Percentiles rank a stretch among this genome's conserved stretches.
phyloP scores from a whole-genome alignment of 2,797 vertebrate genomes.

The Sciaenops ocellatus region DNA sequence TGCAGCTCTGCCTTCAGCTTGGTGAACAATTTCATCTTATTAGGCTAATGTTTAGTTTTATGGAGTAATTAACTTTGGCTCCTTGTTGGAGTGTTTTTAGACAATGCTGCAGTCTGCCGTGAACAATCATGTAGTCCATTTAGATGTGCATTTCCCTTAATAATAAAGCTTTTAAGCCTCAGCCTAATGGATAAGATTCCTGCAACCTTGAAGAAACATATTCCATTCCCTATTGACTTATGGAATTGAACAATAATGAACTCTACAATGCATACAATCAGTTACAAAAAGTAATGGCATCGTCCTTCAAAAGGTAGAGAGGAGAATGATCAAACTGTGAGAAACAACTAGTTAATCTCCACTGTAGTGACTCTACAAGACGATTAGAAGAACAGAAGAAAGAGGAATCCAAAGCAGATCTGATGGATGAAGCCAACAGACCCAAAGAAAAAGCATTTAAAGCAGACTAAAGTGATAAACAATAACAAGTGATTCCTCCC shows the following conservation, averaged over 20 bases:
- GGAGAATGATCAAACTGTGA: not conserved
- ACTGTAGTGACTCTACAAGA: constrained; percentile 7
- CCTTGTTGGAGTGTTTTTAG: constrained; percentile 36
- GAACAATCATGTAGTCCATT: constrained; percentile 35
- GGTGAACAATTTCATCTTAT: constrained; percentile 15
- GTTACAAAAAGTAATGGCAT: constrained; percentile 6
- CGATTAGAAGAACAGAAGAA: not conserved
- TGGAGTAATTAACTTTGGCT: constrained; percentile 35
- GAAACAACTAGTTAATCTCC: constrained; percentile 12
- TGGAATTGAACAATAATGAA: constrained; percentile 5
- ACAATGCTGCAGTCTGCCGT: constrained; percentile 13
- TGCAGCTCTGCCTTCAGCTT: constrained; percentile 20
- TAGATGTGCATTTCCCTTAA: constrained; percentile 34
- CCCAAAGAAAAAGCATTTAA: constrained; percentile 2
- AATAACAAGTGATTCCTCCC: constrained; percentile 25
- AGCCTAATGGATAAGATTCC: constrained; percentile 40
- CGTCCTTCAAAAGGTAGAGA: not conserved
- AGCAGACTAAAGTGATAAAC: constrained; percentile 5
- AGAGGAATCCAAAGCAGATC: constrained; percentile 20
- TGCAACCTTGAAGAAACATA: constrained; percentile 14
- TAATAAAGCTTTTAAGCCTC: constrained; percentile 54
- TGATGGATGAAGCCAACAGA: constrained; percentile 24
- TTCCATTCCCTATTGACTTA: constrained; percentile 9
- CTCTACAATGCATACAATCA: constrained; percentile 11
- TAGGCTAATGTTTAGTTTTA: constrained; percentile 14